A percentile compares a stretch with the other conserved stretches of the same genome.
These are phyloP conservation scores for Drosophila subpulchrella DNA, from an alignment of 1,140 invertebrate species.

Conservation along the genomic window DNA sequence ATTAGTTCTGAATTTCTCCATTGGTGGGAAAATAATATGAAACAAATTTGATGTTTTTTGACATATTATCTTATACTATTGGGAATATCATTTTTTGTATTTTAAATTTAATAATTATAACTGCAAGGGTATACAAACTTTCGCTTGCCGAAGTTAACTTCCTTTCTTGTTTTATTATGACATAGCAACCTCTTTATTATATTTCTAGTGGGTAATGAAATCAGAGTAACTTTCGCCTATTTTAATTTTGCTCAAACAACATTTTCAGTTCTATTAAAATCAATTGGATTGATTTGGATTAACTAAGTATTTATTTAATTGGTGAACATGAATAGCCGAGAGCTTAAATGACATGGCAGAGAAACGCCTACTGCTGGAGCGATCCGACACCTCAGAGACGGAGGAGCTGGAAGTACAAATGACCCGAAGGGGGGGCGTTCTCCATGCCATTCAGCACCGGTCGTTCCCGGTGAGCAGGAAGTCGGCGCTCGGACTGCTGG, in stretches of 20 bases:
- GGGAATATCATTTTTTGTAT: too few relatives aligned
- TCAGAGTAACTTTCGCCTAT: too few relatives aligned
- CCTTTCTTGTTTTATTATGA: too few relatives aligned
- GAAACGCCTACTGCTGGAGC: slow-evolving; percentile 49
- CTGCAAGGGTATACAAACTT: too few relatives aligned
- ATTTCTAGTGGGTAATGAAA: too few relatives aligned
- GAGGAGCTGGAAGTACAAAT: slow-evolving; percentile 14
- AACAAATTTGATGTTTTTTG: too few relatives aligned
- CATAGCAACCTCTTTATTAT: too few relatives aligned
- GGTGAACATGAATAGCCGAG: background rate
- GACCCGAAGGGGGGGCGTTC: slow-evolving; percentile 5
- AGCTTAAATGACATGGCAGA: slow-evolving; percentile 50
- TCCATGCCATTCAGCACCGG: slow-evolving; percentile 1
- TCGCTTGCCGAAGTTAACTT: too few relatives aligned
- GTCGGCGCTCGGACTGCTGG: slow-evolving; percentile 37
- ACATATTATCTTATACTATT: too few relatives aligned
- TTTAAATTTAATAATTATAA: too few relatives aligned
- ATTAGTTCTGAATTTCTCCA: too few relatives aligned
- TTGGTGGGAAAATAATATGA: too few relatives aligned
- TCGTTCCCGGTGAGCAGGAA: slow-evolving; percentile 48
- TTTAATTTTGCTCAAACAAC: background rate
- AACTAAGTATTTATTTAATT: background rate
- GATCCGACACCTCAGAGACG: slow-evolving; percentile 15
- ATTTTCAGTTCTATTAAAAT: background rate
- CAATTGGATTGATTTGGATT: background rate